Percentiles rank a stretch among this genome's conserved stretches.
These are phyloP conservation scores for Periparus ater DNA, from an alignment of 2,797 vertebrate species.

Conservation along the genomic window DNA sequence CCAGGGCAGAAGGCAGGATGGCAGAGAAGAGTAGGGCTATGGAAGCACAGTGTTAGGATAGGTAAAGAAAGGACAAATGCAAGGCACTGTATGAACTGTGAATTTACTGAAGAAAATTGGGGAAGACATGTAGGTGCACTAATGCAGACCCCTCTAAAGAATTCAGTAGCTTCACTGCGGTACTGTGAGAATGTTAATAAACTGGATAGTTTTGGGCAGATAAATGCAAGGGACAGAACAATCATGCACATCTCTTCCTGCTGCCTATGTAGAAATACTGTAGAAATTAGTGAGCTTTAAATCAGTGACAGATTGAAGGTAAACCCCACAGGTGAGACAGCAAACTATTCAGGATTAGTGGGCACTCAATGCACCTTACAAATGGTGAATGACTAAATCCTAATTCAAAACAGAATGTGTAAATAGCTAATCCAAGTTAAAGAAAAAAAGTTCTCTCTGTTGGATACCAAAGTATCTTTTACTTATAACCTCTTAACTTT, in stretches of 20 bases:
- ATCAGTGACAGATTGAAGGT: background rate
- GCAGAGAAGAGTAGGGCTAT: background rate
- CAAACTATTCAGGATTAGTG: background rate
- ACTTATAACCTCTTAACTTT: background rate
- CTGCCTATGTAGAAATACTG: background rate
- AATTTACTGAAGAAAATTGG: background rate
- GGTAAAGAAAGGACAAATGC: background rate
- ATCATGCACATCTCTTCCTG: background rate
- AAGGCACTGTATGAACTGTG: background rate
- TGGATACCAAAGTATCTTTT: background rate
- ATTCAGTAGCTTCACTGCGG: background rate
- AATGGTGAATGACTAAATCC: background rate
- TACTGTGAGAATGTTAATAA: background rate
- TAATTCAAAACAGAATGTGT: background rate
- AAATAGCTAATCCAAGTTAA: background rate
- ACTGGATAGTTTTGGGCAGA: background rate
- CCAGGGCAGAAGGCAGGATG: background rate
- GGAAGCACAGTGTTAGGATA: accelerated
- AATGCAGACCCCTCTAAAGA: background rate
- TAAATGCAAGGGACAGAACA: background rate
- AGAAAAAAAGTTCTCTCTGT: background rate
- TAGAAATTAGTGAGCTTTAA: background rate
- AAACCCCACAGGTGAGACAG: background rate
- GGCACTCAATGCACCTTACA: background rate
- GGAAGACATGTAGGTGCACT: background rate